These are phyloP conservation scores for Chamaedrilus cognettii DNA, from an alignment of 2,888 invertebrate species.

Conservation along the genomic window DNA sequence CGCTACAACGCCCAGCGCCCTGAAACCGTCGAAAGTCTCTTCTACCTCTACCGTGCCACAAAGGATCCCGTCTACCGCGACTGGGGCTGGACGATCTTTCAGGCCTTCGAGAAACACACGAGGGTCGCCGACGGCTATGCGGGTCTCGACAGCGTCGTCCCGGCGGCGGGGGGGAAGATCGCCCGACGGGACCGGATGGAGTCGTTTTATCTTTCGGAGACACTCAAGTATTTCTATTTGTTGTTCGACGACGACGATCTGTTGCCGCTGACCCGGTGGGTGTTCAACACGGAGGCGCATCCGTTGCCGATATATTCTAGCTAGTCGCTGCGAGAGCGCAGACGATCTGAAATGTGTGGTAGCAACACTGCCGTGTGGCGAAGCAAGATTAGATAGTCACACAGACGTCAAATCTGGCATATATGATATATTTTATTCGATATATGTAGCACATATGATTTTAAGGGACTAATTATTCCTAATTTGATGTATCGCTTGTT, in stretches of 20 bases:
- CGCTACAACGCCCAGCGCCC: conserved; percentile 94
- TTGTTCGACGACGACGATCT: conserved; percentile 89
- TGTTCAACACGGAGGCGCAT: conserved; percentile 99
- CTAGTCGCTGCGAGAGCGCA: background rate
- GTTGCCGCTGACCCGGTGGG: conserved; percentile 95
- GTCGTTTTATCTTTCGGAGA: conserved; percentile 98
- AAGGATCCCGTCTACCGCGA: conserved; percentile 94
- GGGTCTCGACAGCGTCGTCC: conserved; percentile 91
- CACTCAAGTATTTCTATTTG: conserved; percentile 96
- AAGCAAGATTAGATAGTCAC: no score
- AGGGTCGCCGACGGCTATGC: conserved; percentile 84
- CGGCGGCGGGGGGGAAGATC: conserved; percentile 75
- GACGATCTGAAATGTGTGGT: no score
- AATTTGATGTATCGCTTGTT: no score
- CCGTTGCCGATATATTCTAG: conserved; percentile 76
- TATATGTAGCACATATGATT: no score
- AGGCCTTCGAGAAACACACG: conserved; percentile 90
- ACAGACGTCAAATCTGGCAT: no score
- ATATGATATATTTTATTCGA: no score
- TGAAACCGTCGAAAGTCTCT: conserved; percentile 95
- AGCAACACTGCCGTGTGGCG: no score
- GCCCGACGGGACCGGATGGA: conserved; percentile 92
- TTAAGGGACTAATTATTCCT: no score
- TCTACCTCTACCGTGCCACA: conserved; percentile 94
- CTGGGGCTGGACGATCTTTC: conserved; percentile 97